Conservation (phyloP, 2,113 vertebrate genomes). For the Cyrtonyx montezumae region DNA sequence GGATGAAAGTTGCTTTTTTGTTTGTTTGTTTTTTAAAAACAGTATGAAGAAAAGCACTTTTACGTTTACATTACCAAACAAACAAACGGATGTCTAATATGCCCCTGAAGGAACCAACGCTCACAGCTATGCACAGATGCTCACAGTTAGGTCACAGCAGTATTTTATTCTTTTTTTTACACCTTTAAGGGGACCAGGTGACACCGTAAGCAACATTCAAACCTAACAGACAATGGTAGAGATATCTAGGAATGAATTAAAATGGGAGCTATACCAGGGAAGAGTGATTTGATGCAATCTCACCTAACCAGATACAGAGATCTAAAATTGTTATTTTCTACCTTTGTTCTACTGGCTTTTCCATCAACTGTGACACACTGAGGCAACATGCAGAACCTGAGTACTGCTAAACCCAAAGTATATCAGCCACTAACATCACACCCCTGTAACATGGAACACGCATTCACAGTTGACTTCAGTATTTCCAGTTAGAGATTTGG, state of each 20-base stretch:
- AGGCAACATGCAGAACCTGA: rapidly evolving
- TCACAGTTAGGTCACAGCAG: neutral
- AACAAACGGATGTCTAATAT: neutral
- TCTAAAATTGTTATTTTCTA: neutral
- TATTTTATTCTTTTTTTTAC: neutral
- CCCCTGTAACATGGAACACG: neutral
- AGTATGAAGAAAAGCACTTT: neutral
- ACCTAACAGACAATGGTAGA: neutral
- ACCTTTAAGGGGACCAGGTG: neutral
- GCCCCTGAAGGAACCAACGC: neutral
- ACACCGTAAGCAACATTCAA: neutral
- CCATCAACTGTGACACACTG: rapidly evolving
- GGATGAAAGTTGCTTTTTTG: conserved; percentile 32
- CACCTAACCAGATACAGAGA: rapidly evolving
- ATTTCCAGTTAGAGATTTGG: neutral
- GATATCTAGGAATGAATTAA: neutral
- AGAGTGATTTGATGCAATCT: neutral
- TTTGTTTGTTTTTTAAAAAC: neutral
- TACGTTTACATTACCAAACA: neutral
- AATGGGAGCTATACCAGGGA: neutral
- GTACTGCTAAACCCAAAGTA: too few relatives aligned
- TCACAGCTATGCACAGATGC: neutral
- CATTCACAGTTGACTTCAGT: neutral
- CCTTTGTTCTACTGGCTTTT: neutral
- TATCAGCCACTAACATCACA: neutral